Conservation (phyloP, 2,113 vertebrate genomes). For the Scophthalmus maximus region DNA sequence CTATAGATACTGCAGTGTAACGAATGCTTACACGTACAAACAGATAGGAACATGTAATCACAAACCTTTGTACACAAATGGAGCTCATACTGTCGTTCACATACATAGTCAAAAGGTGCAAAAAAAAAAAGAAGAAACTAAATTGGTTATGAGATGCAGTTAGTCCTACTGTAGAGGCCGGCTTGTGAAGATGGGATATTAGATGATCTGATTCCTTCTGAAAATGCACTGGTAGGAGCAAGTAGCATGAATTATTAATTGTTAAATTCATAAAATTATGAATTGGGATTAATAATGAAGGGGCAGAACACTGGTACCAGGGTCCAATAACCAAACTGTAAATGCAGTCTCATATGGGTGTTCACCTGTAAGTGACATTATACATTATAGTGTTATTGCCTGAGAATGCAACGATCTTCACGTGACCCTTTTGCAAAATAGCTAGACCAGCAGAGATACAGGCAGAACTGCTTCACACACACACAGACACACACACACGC, state of each 20-base stretch:
- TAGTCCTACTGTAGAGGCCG: no score
- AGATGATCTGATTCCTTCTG: background rate
- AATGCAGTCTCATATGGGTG: no score
- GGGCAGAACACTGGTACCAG: background rate
- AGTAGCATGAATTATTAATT: background rate
- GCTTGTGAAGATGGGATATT: background rate
- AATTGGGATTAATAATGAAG: background rate
- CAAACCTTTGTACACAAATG: slow-evolving; percentile 5
- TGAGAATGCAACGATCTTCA: no score
- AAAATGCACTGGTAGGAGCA: background rate
- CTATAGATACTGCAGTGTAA: background rate
- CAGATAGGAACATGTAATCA: background rate
- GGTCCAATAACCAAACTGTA: background rate
- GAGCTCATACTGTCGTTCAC: background rate
- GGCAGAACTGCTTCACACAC: background rate
- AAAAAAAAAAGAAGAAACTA: background rate
- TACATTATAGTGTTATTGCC: no score
- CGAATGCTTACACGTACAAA: background rate
- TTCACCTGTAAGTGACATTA: no score
- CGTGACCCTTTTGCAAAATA: no score
- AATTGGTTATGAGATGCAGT: no score
- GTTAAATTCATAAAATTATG: background rate
- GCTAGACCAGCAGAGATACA: no score
- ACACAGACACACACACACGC: no score
- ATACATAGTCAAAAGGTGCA: background rate